Evolutionary conservation across 2,888 invertebrate genomes (phyloP).

Genomic region (Ophonus ardosiacus): DNA sequence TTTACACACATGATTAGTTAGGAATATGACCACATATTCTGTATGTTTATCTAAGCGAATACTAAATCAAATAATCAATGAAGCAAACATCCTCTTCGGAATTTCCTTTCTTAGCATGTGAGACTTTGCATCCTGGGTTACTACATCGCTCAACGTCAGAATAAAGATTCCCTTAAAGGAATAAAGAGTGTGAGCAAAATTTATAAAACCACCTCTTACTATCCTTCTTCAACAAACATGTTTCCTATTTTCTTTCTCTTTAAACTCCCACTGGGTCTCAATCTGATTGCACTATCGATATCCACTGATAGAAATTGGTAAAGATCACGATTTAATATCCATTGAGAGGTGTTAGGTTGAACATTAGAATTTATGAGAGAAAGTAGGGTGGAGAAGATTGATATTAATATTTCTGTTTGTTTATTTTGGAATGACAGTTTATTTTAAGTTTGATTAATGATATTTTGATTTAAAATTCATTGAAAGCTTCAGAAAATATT

Average conservation of each 20-base stretch:
- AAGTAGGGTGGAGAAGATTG: not conserved
- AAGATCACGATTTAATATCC: slow-evolving; percentile 45
- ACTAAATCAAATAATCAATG: not conserved
- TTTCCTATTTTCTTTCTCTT: not conserved
- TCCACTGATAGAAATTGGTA: slow-evolving; percentile 32
- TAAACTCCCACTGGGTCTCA: slow-evolving; percentile 1
- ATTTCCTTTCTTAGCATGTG: not conserved
- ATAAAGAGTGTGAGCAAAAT: slow-evolving; percentile 14
- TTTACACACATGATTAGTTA: not conserved
- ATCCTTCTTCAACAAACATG: not conserved
- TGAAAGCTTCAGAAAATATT: slow-evolving; percentile 9
- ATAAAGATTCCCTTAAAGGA: not conserved
- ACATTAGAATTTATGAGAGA: slow-evolving; percentile 3
- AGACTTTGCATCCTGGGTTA: not conserved
- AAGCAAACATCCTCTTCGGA: not conserved
- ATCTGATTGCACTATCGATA: slow-evolving; percentile 46
- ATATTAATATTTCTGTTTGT: slow-evolving; percentile 32
- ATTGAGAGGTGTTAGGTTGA: slow-evolving; percentile 15
- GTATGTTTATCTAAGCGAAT: not conserved
- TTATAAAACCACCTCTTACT: not conserved
- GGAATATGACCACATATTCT: not conserved
- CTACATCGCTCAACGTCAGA: not conserved
- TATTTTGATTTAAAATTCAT: slow-evolving; percentile 28
- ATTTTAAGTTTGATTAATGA: slow-evolving; percentile 35
- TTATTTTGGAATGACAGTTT: slow-evolving; percentile 30